Evolutionary conservation across 1,140 invertebrate species (phyloP).

Genomic region (Bicyclus anynana): DNA sequence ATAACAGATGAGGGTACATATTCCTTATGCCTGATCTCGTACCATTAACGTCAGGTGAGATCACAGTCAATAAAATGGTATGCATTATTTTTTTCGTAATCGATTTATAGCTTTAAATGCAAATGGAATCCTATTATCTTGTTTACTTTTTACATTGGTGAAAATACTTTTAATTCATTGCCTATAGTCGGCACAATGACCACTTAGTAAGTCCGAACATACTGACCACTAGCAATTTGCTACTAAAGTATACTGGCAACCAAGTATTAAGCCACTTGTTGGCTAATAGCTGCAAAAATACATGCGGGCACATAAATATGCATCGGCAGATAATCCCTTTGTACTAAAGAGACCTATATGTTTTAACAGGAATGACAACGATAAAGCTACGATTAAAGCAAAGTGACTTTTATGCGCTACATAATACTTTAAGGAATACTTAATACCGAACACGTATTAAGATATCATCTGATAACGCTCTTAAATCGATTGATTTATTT

Average conservation of each 20-base stretch:
- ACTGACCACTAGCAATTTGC: slow-evolving; percentile 21
- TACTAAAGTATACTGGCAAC: slow-evolving; percentile 17
- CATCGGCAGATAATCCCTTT: slow-evolving; percentile 4
- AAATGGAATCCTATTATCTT: background rate
- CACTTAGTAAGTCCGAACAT: slow-evolving; percentile 21
- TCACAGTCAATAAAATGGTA: background rate
- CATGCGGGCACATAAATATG: slow-evolving; percentile 15
- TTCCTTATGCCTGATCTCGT: too few relatives aligned
- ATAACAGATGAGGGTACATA: too few relatives aligned
- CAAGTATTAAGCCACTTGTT: slow-evolving; percentile 19
- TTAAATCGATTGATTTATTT: background rate
- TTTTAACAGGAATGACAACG: slow-evolving; percentile 11
- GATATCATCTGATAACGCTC: slow-evolving; percentile 6
- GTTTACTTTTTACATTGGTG: slow-evolving; percentile 17
- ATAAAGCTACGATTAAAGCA: slow-evolving; percentile 13
- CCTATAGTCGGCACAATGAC: slow-evolving; percentile 25
- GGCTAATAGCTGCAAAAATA: slow-evolving; percentile 17
- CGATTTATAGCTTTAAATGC: background rate
- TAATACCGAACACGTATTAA: slow-evolving; percentile 4
- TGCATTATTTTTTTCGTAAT: background rate
- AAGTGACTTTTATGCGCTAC: slow-evolving; percentile 6
- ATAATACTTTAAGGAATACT: slow-evolving; percentile 5
- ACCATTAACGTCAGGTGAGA: too few relatives aligned
- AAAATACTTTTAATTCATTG: slow-evolving; percentile 33
- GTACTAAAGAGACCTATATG: slow-evolving; percentile 7